These are phyloP conservation scores for Nemopilema nomurai DNA, from an alignment of 30 jellyfish, hydroid and myxozoan species.

Conservation along the genomic window DNA sequence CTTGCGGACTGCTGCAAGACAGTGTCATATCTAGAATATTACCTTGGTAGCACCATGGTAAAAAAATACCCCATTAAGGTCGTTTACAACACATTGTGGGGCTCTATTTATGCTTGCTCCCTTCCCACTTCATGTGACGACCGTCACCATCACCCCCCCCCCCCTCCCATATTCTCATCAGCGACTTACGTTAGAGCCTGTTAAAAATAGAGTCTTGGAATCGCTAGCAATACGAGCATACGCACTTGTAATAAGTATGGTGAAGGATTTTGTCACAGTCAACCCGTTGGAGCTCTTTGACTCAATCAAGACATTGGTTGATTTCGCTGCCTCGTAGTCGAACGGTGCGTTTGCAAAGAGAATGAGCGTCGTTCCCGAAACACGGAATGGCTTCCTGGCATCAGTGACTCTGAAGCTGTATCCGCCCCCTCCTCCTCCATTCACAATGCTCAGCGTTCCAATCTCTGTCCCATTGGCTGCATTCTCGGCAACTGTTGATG, in stretches of 20 bases:
- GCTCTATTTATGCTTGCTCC: too few species aligned
- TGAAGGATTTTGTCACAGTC: conserved; percentile 4
- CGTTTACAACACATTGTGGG: too few species aligned
- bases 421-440: conserved; percentile 5
- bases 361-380: conserved; percentile 36
- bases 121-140: too few species aligned
- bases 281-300: conserved; percentile 22
- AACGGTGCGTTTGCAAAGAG: conserved; percentile 28
- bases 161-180: too few species aligned
- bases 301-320: conserved; percentile 13
- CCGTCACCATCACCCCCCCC: too few species aligned
- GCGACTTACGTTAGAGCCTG: too few species aligned
- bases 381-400: conserved; percentile 34
- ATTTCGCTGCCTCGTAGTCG: conserved; percentile 53
- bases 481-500: conserved; percentile 48
- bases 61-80: too few species aligned
- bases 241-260: conserved; percentile 36
- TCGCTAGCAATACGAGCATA: too few species aligned
- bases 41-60: too few species aligned
- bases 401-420: conserved; percentile 35
- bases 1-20: too few species aligned
- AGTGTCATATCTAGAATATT: too few species aligned
- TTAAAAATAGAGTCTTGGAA: too few species aligned
- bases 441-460: conserved; percentile 16
- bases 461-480: conserved; percentile 52